Evolutionary conservation across 1,140 invertebrate species (phyloP), one percentile per base, ranked within the genome.

Genomic region (Chlorops oryzae): DNA sequence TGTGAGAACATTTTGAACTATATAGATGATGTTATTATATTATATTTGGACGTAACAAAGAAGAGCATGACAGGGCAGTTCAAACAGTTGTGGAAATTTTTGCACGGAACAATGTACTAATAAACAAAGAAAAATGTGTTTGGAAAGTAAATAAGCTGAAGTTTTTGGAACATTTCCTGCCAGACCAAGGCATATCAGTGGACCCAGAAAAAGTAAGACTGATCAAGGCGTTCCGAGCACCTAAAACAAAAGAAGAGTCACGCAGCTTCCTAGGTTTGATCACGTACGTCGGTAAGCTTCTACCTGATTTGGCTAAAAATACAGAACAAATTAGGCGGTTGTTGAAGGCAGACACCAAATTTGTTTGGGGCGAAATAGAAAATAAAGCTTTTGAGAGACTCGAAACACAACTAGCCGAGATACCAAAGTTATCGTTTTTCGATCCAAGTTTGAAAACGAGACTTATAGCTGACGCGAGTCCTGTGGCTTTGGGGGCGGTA

Each of bases 251-350:
- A 24, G 61, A 67, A 49, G 63, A 71, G 55, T 42, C 63, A 1
- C 37, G 59, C 13, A 64, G 65, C n/a, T n/a, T n/a, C n/a, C n/a
- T n/a, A n/a, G n/a, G n/a, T 2, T 35, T 70, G n/a, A n/a, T n/a
- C n/a, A n/a, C n/a, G n/a, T n/a, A n/a, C n/a, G n/a, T n/a, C 20
- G 58, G 53, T 17, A 59, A 60, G 45, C 71, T 63, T 44, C 62
- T 72, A 37, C 58, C 69, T 6, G 56, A 54, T 10, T 18, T 56
- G 28, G 37, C 49, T 25, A 24, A 57, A 37, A 12, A 21, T 2
- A 59, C 52, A 23, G 52, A 55, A 22, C 47, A 52, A 18, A 34
- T 56, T 13, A 42, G 43, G n/a, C n/a, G n/a, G n/a, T n/a, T n/a
- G n/a, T n/a, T n/a, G n/a, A n/a, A n/a, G n/a, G n/a, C n/a, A n/a